Evolutionary conservation across 2,888 invertebrate species (phyloP), one percentile per base, ranked within the genome.

Genomic region (Mythimna vitellina): DNA sequence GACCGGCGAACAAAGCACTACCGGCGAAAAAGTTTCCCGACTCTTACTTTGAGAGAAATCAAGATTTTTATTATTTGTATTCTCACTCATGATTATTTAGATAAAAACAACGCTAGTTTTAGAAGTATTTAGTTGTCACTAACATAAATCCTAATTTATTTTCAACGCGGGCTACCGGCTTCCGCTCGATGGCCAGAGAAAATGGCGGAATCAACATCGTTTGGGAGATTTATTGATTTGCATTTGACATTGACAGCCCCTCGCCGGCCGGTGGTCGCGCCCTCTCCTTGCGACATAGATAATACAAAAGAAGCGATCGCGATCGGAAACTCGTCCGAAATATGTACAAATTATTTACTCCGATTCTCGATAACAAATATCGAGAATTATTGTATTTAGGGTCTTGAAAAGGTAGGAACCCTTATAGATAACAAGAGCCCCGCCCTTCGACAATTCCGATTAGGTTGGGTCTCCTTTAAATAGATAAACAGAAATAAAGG

Each of bases 1-100:
- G 29, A 56, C 29, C 56, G 56, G 56, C 56, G 56, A 29, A 56
- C 56, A 56, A 56, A 56, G 56, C 29, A 56, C 29, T 56, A 56
- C 56, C 49, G 49, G 49, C 49, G 3, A 51, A 51, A 3, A 3
- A 29, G 56, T 29, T 29, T 56, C 29, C 29, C 17, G 29, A 8
- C 3, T 20, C 29, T 56, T 56, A 20, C 20, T 56, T 20, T 20
- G 56, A 29, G 29, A 29, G 1, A 56, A 56, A 9, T 20, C 29
- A 8, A 3, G 8, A 8, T 17, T 56, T 29, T 29, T 56, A 56
- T 56, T 56, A 56, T 56, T 56, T 56, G 29, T 56, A 56, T 56
- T 17, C 17, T 29, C 17, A 56, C 29, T 8, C 56, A 56, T 56
- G 56, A 56, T 56, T 56, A 57, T 20, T 32, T 4, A n/a, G 35